Evolutionary conservation across 2,113 vertebrate genomes (phyloP).

Genomic region (Suncus etruscus): DNA sequence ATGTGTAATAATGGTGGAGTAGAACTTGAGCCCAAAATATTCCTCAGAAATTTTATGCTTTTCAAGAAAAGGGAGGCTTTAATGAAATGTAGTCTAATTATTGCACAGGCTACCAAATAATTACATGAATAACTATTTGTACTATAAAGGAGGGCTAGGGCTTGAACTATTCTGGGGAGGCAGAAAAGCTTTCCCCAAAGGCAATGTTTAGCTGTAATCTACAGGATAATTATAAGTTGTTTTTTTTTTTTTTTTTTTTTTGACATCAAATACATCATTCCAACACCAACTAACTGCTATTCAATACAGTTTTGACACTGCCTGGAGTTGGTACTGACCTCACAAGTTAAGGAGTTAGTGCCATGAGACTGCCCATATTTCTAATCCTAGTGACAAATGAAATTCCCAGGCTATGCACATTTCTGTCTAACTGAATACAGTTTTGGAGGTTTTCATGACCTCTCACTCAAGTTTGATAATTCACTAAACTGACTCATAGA

Average conservation of each 20-base stretch:
- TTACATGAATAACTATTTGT: constrained; percentile 8
- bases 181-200: not conserved
- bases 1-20: not conserved
- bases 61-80: not conserved
- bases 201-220: not conserved
- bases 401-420: not conserved
- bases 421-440: not conserved
- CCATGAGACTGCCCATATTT: not conserved
- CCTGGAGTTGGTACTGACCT: not conserved
- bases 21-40: no score
- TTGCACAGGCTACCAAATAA: not conserved
- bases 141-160: not conserved
- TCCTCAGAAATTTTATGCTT: no score
- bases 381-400: not conserved
- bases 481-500: not conserved
- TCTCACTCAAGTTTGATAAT: not conserved
- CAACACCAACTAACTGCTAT: not conserved
- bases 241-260: not conserved
- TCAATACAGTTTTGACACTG: constrained; percentile 21
- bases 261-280: not conserved
- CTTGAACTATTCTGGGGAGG: not conserved
- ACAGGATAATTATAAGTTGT: not conserved
- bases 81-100: constrained; percentile 1
- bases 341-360: not conserved
- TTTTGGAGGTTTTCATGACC: not conserved